These are phyloP conservation scores for Polypterus senegalus DNA, from an alignment of 2,113 vertebrate genomes.

Conservation along the genomic window DNA sequence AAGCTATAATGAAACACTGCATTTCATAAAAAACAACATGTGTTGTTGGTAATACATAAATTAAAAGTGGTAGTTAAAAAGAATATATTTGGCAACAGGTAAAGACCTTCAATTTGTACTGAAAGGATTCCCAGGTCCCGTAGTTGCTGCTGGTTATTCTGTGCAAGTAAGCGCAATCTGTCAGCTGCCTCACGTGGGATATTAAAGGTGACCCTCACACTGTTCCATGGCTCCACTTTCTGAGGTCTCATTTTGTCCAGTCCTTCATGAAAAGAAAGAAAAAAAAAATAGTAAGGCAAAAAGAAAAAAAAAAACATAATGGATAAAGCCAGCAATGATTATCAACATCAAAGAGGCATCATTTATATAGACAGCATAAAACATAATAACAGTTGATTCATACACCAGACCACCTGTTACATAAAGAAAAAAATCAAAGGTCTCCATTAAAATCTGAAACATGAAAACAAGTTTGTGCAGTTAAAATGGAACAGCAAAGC, in stretches of 20 bases:
- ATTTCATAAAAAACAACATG: neutral
- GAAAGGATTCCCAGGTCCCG: constrained; percentile 93
- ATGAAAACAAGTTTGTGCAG: no score
- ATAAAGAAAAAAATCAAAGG: no score
- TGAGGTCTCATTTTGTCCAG: constrained; percentile 62
- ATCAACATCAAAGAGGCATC: no score
- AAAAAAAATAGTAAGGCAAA: constrained; percentile 7
- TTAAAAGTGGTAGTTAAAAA: neutral
- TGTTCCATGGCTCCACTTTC: constrained; percentile 94
- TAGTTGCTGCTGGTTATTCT: constrained; percentile 94
- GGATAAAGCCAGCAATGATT: no score
- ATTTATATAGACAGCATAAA: no score
- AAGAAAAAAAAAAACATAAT: no score
- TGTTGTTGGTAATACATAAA: neutral
- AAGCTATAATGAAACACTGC: neutral
- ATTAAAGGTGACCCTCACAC: constrained; percentile 92
- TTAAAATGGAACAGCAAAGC: no score
- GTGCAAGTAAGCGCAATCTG: constrained; percentile 78
- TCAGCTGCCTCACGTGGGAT: constrained; percentile 93
- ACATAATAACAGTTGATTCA: no score
- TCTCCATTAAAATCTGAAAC: no score
- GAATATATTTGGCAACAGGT: neutral
- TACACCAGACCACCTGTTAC: no score
- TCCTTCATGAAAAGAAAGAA: constrained; percentile 41
- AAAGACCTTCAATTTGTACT: constrained; percentile 89